Evolutionary conservation across 2,797 vertebrate species (phyloP), one percentile per base, ranked within the genome.

Genomic region (Catamblyrhynchus diadema): DNA sequence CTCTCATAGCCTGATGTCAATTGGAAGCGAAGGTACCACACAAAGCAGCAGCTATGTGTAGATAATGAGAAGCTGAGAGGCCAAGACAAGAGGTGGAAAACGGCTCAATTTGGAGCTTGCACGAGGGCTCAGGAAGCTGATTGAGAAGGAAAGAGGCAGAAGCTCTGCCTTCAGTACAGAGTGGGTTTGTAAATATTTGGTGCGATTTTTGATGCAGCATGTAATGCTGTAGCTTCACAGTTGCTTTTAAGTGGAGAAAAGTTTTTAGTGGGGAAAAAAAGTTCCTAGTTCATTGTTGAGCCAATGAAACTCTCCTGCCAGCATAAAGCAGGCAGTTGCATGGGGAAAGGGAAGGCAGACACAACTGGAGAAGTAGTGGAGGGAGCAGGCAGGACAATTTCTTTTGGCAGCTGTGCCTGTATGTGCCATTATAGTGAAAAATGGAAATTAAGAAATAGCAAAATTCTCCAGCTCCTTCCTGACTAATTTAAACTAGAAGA

Each of bases 31-130:
- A 92, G 69, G 86, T 92, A 42, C 28, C 54, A 37, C 65, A 95
- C 90, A 94, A 95, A 92, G 88, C 41, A 78, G 69, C 75, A 74
- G 81, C 65, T 85, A 51, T 85, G 75, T 83, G 75, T 10, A 35
- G 79, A 86, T 50, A 80, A 33, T 77, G 50, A 74, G 81, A 86
- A 71, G 70, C 64, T 78, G 64, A 78, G 80, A 84, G 54, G 59
- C 83, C 4, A 18, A 66, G 84, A 56, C 0, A 23, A 77, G 79
- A 50, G 69, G 28, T 59, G 66, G 79, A 71, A 93, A 89, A 69
- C 2, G 8, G 25, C 42, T 47, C 28, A 65, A 22, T 92, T 81
- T 8, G 74, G 79, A 87, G 73, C 67, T 86, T 66, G 79, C 79
- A 66, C 0, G 1, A 73, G 18, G 35, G 37, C 37, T 57, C 86